Evolutionary conservation across 2,113 vertebrate species (phyloP).

Genomic region (Notothenia coriiceps): DNA sequence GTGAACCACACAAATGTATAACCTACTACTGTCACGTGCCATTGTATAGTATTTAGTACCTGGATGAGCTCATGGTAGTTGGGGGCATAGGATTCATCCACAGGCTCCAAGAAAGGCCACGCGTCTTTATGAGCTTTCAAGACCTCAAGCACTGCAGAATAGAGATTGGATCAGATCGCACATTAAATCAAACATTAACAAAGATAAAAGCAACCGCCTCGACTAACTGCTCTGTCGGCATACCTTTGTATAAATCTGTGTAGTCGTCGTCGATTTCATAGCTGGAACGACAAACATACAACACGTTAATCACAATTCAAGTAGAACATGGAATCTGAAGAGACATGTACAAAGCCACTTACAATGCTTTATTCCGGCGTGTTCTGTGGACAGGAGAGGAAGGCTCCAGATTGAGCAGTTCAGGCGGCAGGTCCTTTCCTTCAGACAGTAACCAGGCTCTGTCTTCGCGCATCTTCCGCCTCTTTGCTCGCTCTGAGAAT

Average conservation of each 20-base stretch:
- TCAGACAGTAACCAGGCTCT: slow-evolving; percentile 93
- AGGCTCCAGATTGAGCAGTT: slow-evolving; percentile 92
- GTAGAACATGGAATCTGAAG: neutral
- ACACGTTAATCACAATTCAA: slow-evolving; percentile 7
- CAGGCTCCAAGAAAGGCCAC: slow-evolving; percentile 98
- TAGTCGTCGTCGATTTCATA: slow-evolving; percentile 97
- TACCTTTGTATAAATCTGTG: slow-evolving; percentile 98
- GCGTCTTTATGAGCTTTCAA: slow-evolving; percentile 97
- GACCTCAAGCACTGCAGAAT: slow-evolving; percentile 89
- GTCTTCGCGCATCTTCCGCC: slow-evolving; percentile 94
- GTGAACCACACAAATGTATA: neutral
- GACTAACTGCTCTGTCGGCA: neutral
- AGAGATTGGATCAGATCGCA: slow-evolving; percentile 8
- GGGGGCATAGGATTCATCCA: slow-evolving; percentile 95
- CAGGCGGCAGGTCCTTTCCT: slow-evolving; percentile 93
- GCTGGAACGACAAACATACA: slow-evolving; percentile 77
- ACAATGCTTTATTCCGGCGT: slow-evolving; percentile 91
- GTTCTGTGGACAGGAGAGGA: slow-evolving; percentile 88
- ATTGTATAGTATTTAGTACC: slow-evolving; percentile 78
- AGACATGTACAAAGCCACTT: slow-evolving; percentile 65
- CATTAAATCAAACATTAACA: neutral
- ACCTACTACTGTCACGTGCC: neutral
- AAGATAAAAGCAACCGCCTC: neutral
- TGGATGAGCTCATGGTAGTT: slow-evolving; percentile 98
- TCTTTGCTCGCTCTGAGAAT: slow-evolving; percentile 90